Percentiles rank a stretch among this genome's conserved stretches.
Evolutionary conservation across 1,140 invertebrate genomes (phyloP).

Genomic region (Drosophila kohkoa): DNA sequence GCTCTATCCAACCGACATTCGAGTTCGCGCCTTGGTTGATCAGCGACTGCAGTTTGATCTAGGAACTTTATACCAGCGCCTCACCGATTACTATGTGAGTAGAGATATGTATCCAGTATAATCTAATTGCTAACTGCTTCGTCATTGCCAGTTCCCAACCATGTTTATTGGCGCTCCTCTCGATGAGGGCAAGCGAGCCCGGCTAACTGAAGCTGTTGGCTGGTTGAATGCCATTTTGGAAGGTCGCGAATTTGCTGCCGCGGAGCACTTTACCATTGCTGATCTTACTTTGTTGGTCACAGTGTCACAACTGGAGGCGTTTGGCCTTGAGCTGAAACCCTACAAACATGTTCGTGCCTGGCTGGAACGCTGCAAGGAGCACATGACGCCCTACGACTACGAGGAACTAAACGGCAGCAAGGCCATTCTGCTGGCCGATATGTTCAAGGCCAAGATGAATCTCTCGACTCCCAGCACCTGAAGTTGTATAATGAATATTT

Average conservation of each 20-base stretch:
- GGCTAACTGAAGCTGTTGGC: conserved; percentile 82
- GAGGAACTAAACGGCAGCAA: conserved; percentile 83
- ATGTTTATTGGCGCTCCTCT: conserved; percentile 79
- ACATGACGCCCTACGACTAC: conserved; percentile 76
- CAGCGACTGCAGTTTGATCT: conserved; percentile 90
- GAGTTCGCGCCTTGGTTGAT: conserved; percentile 89
- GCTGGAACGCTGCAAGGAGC: conserved; percentile 75
- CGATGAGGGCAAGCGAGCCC: conserved; percentile 85
- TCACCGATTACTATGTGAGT: conserved; percentile 86
- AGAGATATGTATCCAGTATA: neutral
- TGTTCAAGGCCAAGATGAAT: conserved; percentile 81
- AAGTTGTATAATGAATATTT: neutral
- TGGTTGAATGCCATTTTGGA: conserved; percentile 79
- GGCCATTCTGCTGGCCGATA: conserved; percentile 74
- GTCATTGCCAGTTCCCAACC: conserved; percentile 84
- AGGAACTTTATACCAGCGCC: conserved; percentile 87
- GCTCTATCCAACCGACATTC: conserved; percentile 89
- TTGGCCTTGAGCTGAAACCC: conserved; percentile 70
- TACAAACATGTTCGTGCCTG: conserved; percentile 69
- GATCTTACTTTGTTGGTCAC: conserved; percentile 85
- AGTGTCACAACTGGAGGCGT: conserved; percentile 82
- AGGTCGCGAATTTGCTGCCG: conserved; percentile 69
- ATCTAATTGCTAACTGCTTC: neutral
- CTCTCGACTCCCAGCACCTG: conserved; percentile 26
- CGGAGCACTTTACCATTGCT: conserved; percentile 86